Evolutionary conservation across 2,888 invertebrate species (phyloP).

Genomic region (Melanotus villosus): DNA sequence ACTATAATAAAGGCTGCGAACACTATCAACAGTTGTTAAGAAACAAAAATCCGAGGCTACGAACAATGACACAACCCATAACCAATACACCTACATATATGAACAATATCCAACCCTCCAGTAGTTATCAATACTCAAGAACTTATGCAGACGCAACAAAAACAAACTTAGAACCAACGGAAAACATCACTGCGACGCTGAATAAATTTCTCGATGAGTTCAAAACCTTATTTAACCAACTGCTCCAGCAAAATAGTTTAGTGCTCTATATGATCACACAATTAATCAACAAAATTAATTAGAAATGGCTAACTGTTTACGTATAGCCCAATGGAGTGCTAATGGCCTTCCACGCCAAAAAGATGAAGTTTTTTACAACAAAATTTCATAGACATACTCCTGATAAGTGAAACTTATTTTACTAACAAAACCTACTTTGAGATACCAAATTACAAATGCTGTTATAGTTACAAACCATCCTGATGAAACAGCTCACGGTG

Average conservation of each 20-base stretch:
- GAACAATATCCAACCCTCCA: conserved; percentile 8
- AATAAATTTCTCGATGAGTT: conserved; percentile 7
- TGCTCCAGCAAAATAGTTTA: conserved; percentile 10
- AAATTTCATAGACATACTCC: conserved; percentile 1
- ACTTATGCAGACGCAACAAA: conserved; percentile 5
- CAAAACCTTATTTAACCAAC: conserved; percentile 7
- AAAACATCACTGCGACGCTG: neutral
- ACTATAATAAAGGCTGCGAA: conserved; percentile 47
- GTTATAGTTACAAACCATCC: conserved; percentile 6
- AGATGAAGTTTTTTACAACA: conserved; percentile 1
- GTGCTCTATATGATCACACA: conserved; percentile 4
- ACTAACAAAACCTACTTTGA: neutral
- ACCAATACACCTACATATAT: conserved; percentile 3
- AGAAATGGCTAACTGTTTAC: neutral
- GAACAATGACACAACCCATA: conserved; percentile 7
- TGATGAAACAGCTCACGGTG: conserved; percentile 2
- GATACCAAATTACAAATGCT: conserved; percentile 6
- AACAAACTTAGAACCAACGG: conserved; percentile 1
- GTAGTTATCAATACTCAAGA: neutral
- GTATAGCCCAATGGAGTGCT: conserved; percentile 4
- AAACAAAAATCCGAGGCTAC: conserved; percentile 13
- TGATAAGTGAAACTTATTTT: conserved; percentile 5
- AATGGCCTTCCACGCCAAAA: too few species aligned
- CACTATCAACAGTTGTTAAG: conserved; percentile 20
- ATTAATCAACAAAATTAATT: neutral